These are phyloP conservation scores for Clistopyga incitator DNA, from an alignment of 2,888 invertebrate genomes.

Conservation along the genomic window DNA sequence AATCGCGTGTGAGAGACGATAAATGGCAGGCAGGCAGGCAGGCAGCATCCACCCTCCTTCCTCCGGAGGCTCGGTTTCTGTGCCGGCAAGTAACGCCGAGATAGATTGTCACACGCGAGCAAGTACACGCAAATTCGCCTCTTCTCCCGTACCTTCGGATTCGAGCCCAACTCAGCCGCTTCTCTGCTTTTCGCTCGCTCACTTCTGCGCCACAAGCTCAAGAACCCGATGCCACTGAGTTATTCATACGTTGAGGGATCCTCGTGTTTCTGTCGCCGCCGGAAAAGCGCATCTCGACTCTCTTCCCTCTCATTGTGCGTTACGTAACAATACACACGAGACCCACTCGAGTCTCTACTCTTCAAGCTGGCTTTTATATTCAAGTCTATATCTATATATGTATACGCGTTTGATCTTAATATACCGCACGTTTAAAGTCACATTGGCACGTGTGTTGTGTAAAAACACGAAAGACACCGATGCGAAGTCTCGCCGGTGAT, in stretches of 20 bases:
- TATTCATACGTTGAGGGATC: constrained; percentile 33
- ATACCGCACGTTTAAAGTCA: too few relatives aligned
- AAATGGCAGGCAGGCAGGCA: constrained; percentile 57
- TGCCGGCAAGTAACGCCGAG: constrained; percentile 51
- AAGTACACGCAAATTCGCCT: constrained; percentile 64
- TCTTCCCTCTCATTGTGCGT: neutral
- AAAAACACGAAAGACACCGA: constrained; percentile 25
- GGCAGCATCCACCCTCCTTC: constrained; percentile 38
- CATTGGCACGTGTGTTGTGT: constrained; percentile 10
- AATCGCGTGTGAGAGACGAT: constrained; percentile 37
- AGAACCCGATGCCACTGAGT: constrained; percentile 9
- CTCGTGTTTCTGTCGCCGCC: constrained; percentile 9
- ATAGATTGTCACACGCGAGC: constrained; percentile 65
- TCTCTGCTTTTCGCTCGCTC: constrained; percentile 14
- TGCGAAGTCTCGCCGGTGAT: constrained; percentile 46
- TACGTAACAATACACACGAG: constrained; percentile 7
- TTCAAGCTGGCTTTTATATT: neutral
- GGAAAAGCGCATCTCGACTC: constrained; percentile 13
- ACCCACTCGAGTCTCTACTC: neutral
- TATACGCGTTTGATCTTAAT: too few relatives aligned
- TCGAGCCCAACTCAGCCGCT: constrained; percentile 20
- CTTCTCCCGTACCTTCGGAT: constrained; percentile 24
- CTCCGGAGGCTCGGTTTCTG: neutral
- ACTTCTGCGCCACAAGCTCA: constrained; percentile 6
- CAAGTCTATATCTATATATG: neutral